Conservation (phyloP, 2,113 vertebrate species). For the Alaudala cheleensis region DNA sequence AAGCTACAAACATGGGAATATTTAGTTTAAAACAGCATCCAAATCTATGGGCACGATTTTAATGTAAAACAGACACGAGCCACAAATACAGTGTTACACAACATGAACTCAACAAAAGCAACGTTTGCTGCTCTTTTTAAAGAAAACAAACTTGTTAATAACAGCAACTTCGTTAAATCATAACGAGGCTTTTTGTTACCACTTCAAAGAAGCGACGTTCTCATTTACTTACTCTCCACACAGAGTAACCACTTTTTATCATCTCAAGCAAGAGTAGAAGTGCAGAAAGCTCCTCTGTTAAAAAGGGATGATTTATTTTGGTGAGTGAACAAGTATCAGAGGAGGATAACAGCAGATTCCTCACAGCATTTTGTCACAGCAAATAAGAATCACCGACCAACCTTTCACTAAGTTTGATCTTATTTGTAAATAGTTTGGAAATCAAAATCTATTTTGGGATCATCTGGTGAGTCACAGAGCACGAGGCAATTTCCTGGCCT, state of each 20-base stretch:
- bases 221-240: neutral
- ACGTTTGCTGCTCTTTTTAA: neutral
- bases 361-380: neutral
- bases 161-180: constrained; percentile 13
- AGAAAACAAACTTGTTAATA: neutral
- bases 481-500: constrained; percentile 13
- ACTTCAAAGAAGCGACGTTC: neutral
- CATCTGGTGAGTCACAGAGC: constrained; percentile 34
- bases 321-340: neutral
- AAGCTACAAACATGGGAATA: neutral
- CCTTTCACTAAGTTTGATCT: constrained; percentile 23
- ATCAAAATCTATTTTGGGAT: constrained; percentile 26
- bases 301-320: neutral
- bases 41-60: neutral
- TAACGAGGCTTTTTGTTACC: neutral
- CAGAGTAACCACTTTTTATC: neutral
- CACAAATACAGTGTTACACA: neutral
- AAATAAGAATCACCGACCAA: constrained; percentile 2
- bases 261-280: neutral
- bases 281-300: neutral
- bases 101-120: neutral
- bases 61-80: neutral
- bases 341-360: neutral
- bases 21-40: neutral
- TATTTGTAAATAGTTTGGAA: constrained; percentile 49